Conservation (phyloP, 2,113 vertebrate genomes). For the Ictidomys tridecemlineatus region DNA sequence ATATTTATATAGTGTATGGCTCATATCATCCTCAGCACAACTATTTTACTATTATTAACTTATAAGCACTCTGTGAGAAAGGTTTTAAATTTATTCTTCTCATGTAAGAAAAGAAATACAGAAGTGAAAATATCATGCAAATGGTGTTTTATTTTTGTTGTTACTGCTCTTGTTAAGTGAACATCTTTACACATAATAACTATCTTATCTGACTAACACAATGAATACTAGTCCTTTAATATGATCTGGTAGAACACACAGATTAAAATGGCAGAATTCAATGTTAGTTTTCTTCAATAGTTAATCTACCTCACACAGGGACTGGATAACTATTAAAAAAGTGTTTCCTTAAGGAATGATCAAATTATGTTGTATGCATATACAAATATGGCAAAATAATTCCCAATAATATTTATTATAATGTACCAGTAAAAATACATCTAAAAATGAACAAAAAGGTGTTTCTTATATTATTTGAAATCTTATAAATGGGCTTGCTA, state of each 20-base stretch:
- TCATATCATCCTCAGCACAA: neutral
- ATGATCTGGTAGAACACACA: neutral
- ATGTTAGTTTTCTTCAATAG: neutral
- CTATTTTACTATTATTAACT: neutral
- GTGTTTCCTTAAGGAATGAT: no score
- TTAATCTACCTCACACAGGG: neutral
- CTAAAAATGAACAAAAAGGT: neutral
- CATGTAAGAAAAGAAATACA: neutral
- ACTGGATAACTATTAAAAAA: neutral
- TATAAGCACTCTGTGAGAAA: neutral
- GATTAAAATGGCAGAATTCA: neutral
- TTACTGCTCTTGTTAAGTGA: neutral
- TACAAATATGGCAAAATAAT: no score
- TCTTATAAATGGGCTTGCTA: neutral
- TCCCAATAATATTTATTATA: no score
- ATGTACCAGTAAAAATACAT: no score
- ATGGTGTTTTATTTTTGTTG: neutral
- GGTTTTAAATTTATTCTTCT: neutral
- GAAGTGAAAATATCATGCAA: neutral
- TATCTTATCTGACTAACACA: neutral
- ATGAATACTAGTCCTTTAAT: neutral
- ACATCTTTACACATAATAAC: neutral
- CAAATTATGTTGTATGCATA: no score
- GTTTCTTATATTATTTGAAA: conserved; percentile 35
- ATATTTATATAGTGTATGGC: neutral